Evolutionary conservation across 2,113 vertebrate genomes (phyloP), one percentile per base, ranked within the genome.

Genomic region (Nymphicus hollandicus): DNA sequence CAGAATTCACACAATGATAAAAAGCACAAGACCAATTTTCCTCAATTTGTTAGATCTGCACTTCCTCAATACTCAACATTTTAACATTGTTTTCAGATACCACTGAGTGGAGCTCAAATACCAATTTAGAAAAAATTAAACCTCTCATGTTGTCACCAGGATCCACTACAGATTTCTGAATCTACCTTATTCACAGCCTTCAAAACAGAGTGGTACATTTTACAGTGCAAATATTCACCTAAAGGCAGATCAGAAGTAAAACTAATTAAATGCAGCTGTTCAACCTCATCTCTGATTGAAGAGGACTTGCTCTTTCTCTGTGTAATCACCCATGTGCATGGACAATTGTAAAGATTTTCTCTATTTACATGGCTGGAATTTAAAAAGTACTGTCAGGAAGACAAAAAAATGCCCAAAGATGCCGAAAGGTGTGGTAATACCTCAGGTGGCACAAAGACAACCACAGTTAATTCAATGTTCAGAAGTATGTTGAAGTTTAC

Each of bases 51-150:
- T 64, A 61, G 27, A 61, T 89, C 64, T 55, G 27, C 9, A 17
- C 13, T 93, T 60, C 37, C n/a, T 86, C 49, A 50, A 27, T 53
- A 55, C 6, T 80, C 28, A 94, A 53, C 7, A 46, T 71, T 79
- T 89, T 69, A 81, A 33, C 39, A 37, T 10, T 93, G 31, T 20
- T 90, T 95, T 86, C 44, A 68, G 52, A 86, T 68, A 44, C 95
- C 95, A 97, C 95, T 94, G 88, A 96, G 95, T 93, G 93, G 95
- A 94, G 90, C 96, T 95, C 95, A 96, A 84, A 96, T 95, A 96
- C 77, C 88, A 95, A 64, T 76, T 90, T 85, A 92, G 72, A 37
- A 88, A 72, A 91, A 78, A 79, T 24, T 37, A 88, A 90, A 55
- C 14, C 6, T 78, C 53, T 82, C 44, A 16, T 11, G 9, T 46